phyloP scores from a whole-genome alignment of 2,113 vertebrate genomes.

The Nycticebus coucang region DNA sequence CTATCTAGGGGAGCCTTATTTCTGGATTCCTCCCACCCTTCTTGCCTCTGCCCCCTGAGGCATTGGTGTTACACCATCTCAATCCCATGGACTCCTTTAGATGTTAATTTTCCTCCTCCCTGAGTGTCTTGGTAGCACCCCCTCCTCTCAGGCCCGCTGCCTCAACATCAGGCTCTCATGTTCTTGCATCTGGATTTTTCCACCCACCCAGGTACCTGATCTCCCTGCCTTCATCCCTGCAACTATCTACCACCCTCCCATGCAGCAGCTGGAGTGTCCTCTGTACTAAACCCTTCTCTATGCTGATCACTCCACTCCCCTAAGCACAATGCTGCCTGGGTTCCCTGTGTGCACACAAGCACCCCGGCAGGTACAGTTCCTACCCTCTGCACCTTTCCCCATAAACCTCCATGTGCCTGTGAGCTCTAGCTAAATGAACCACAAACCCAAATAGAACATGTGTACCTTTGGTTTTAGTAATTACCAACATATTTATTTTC shows the following conservation, averaged over 20 bases:
- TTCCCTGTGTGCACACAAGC: not conserved
- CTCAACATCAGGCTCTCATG: not conserved
- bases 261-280: not conserved
- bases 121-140: not conserved
- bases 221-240: not conserved
- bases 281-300: not conserved
- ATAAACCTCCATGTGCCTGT: not conserved
- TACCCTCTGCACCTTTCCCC: not conserved
- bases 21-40: not conserved
- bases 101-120: not conserved
- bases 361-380: not conserved
- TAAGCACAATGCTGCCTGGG: not conserved
- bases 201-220: not conserved
- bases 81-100: not conserved
- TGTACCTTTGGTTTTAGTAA: conserved; percentile 28
- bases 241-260: too few relatives aligned
- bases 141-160: not conserved
- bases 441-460: not conserved
- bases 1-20: not conserved
- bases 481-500: not conserved
- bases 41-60: not conserved
- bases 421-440: not conserved
- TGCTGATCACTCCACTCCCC: not conserved
- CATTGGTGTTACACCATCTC: not conserved
- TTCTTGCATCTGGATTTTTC: not conserved